Conservation (phyloP, 1,140 invertebrate genomes). For the Listronotus oregonensis region DNA sequence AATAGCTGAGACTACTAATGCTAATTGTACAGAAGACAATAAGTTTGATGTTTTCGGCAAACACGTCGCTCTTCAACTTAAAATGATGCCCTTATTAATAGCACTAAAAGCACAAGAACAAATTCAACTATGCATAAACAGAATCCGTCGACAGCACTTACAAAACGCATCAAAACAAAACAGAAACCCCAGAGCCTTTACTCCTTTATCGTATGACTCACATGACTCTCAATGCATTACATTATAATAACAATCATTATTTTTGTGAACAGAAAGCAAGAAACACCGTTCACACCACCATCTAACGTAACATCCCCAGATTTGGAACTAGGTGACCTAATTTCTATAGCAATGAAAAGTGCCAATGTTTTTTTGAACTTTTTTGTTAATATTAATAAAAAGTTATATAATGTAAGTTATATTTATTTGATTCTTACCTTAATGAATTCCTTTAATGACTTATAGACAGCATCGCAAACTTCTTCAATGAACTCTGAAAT, state of each 20-base stretch:
- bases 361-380: slow-evolving; percentile 12
- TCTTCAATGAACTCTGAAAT: slow-evolving; percentile 16
- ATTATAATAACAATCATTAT: too few relatives aligned
- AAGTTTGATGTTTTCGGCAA: slow-evolving; percentile 12
- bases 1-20: slow-evolving; percentile 15
- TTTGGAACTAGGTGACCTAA: slow-evolving; percentile 1
- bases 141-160: slow-evolving; percentile 22
- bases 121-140: slow-evolving; percentile 39
- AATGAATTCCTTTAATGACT: slow-evolving; percentile 8
- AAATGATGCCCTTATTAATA: slow-evolving; percentile 28
- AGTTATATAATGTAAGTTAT: not conserved
- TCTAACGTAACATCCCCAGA: slow-evolving; percentile 7
- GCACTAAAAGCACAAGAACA: slow-evolving; percentile 29
- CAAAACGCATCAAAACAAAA: slow-evolving; percentile 15
- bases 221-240: too few relatives aligned
- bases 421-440: slow-evolving; percentile 2
- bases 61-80: slow-evolving; percentile 28
- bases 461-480: slow-evolving; percentile 12
- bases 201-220: too few relatives aligned
- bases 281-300: too few relatives aligned
- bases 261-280: too few relatives aligned
- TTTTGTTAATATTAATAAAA: too few relatives aligned
- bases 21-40: slow-evolving; percentile 11
- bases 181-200: slow-evolving; percentile 3
- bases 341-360: slow-evolving; percentile 5